These are phyloP conservation scores for Symphodus melops DNA, from an alignment of 2,113 vertebrate genomes.

Conservation along the genomic window DNA sequence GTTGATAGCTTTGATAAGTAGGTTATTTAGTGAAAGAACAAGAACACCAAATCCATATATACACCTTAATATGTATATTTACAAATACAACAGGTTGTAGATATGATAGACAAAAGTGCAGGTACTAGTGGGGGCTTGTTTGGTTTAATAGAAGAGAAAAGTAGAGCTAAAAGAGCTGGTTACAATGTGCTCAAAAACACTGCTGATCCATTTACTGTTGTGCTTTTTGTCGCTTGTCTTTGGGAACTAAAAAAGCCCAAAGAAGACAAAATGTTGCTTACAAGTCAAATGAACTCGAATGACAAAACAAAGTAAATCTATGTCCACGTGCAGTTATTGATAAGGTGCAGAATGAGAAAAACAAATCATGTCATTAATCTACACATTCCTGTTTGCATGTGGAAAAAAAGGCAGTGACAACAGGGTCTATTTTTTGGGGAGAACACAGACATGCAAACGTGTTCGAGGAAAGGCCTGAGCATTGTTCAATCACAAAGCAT, in stretches of 20 bases:
- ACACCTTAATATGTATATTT: constrained; percentile 64
- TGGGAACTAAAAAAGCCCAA: constrained; percentile 7
- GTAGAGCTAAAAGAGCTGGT: neutral
- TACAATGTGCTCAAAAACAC: constrained; percentile 1
- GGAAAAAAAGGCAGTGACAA: constrained; percentile 49
- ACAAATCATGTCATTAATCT: constrained; percentile 4
- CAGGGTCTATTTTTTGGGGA: constrained; percentile 13
- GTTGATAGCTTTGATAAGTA: constrained; percentile 36
- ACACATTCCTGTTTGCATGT: constrained; percentile 33
- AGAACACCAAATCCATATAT: constrained; percentile 61
- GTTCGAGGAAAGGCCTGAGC: constrained; percentile 46
- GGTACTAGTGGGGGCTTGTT: constrained; percentile 30
- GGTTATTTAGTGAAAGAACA: constrained; percentile 57
- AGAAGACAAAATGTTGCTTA: constrained; percentile 36
- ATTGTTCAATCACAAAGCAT: constrained; percentile 22
- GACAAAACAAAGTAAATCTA: constrained; percentile 5
- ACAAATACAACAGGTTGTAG: constrained; percentile 55
- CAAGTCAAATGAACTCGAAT: constrained; percentile 8
- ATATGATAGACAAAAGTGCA: constrained; percentile 62
- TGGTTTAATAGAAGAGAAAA: constrained; percentile 24
- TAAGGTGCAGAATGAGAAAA: constrained; percentile 46
- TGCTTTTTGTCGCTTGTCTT: constrained; percentile 49
- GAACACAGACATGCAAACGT: constrained; percentile 31
- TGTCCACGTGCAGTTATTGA: constrained; percentile 16
- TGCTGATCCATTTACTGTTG: constrained; percentile 9